These are phyloP conservation scores for Sebastes glaucus DNA, from an alignment of 2,797 vertebrate genomes.

Conservation along the genomic window DNA sequence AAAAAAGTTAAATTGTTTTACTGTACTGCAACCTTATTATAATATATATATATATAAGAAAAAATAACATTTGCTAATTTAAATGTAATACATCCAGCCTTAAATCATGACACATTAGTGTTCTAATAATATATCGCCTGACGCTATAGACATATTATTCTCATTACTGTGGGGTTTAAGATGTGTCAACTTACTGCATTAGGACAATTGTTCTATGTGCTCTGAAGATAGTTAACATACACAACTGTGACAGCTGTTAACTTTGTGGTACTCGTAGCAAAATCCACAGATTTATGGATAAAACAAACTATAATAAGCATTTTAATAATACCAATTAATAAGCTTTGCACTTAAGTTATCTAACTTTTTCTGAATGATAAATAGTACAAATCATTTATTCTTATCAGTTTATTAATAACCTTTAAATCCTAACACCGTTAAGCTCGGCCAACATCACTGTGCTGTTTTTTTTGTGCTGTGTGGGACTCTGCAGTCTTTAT, in stretches of 20 bases:
- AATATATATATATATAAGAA: too few species aligned
- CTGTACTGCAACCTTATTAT: background rate
- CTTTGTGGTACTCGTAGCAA: background rate
- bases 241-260: background rate
- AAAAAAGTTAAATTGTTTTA: background rate
- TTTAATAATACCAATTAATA: background rate
- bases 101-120: background rate
- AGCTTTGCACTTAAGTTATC: background rate
- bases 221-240: background rate
- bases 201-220: background rate
- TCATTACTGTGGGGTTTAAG: background rate
- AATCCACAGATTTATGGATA: background rate
- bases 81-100: background rate
- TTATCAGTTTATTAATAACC: background rate
- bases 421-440: background rate
- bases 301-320: background rate
- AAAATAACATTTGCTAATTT: background rate
- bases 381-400: background rate
- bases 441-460: background rate
- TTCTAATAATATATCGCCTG: background rate
- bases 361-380: background rate
- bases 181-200: background rate
- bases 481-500: slow-evolving; percentile 38
- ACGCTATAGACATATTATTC: background rate
- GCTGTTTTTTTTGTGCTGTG: too few species aligned